phyloP scores from a whole-genome alignment of 2,113 vertebrate species.

The Gambusia holbrooki region DNA sequence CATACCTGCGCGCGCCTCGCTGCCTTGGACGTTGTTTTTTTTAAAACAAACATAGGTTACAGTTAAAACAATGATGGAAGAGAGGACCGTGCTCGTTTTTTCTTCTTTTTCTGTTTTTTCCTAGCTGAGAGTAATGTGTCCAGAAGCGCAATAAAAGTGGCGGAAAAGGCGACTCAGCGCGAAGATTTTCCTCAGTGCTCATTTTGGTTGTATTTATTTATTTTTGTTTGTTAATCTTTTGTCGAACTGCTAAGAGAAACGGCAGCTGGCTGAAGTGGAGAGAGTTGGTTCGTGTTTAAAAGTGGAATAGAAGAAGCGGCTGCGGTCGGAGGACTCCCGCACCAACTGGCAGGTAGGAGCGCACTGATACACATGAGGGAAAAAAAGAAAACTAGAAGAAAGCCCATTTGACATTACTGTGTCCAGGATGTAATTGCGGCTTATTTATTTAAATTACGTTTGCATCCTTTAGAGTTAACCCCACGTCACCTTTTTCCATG shows the following conservation, averaged over 20 bases:
- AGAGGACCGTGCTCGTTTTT: neutral
- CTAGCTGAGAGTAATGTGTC: neutral
- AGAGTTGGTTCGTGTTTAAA: neutral
- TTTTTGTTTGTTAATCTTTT: neutral
- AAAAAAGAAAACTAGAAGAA: no score
- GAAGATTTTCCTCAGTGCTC: neutral
- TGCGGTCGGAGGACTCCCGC: neutral
- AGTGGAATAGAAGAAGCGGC: neutral
- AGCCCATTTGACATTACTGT: neutral
- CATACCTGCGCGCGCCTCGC: constrained; percentile 18
- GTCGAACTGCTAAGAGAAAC: neutral
- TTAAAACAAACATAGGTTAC: neutral
- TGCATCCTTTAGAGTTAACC: no score
- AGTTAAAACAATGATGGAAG: neutral
- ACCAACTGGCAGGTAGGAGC: neutral
- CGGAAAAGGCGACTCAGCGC: neutral
- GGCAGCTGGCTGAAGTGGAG: neutral
- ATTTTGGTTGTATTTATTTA: neutral
- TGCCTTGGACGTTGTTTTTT: neutral
- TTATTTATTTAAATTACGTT: no score
- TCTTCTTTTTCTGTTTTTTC: neutral
- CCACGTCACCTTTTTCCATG: no score
- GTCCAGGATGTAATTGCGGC: no score
- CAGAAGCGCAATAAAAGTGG: neutral
- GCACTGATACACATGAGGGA: neutral